Evolutionary conservation across 1,140 invertebrate species (phyloP), one percentile per base, ranked within the genome.

Genomic region (Pseudobourletiella spinata): DNA sequence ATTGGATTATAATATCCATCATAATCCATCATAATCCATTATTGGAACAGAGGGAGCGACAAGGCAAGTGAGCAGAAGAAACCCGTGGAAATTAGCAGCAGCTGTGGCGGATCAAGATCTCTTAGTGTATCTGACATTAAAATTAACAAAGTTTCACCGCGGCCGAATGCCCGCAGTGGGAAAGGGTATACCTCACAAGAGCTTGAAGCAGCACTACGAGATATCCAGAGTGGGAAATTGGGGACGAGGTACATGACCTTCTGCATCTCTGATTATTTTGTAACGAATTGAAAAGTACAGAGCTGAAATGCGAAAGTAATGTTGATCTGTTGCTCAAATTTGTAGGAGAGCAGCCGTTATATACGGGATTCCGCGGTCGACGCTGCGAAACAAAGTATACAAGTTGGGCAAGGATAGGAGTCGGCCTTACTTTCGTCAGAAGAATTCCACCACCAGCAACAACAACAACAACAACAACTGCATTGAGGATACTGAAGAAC

Each of bases 311-410:
- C 15, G 1, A 54, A 54, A 2, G 32, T 54, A 15, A 18, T 26
- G 51, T 16, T 18, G 15, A 16, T 50, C 16, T n/a, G n/a, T 54
- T 54, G 28, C 16, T 11, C 28, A 25, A 54, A 24, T 50, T 22
- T 20, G 16, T 50, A 68, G 66, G 30, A 81, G 94, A 62, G 92
- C 93, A 1, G 89, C 94, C 32, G 90, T 91, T 28, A 86, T 95
- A 64, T 97, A 97, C 75, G 91, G 92, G 60, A 95, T 97, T 73
- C 94, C 94, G 3, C 81, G 94, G 57, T 95, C 93, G 57, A 96
- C 93, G 2, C 81, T 98, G 4, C 82, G 93, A 43, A 96, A 96
- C 78, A 97, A 97, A 79, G 80, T 84, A 22, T 67, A 70, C 55
- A 69, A 69, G 43, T 44, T 69, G 59, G 67, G 65, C 1, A 64